A percentile compares a stretch with the other conserved stretches of the same genome.
Conservation (phyloP, 1,140 invertebrate genomes). For the Adelges cooleyi region DNA sequence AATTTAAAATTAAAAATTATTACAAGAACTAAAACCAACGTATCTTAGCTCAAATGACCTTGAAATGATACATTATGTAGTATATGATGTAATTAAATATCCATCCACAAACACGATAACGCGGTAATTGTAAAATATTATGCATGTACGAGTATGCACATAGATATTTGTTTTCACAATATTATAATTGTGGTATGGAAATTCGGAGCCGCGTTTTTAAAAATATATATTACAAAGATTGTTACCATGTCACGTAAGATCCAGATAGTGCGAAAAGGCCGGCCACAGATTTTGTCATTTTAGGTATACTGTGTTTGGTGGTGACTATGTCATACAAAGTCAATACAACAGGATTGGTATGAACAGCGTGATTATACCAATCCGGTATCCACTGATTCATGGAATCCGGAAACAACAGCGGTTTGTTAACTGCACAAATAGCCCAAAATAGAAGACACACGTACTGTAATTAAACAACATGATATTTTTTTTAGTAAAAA, state of each 20-base stretch:
- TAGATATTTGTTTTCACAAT: too few species aligned
- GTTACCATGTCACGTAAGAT: constrained; percentile 57
- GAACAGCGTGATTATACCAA: constrained; percentile 83
- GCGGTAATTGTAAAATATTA: too few species aligned
- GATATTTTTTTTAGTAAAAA: neutral
- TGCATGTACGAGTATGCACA: too few species aligned
- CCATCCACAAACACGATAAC: too few species aligned
- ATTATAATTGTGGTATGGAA: too few species aligned
- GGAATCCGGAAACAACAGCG: constrained; percentile 67
- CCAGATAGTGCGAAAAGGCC: constrained; percentile 51
- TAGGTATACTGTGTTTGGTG: constrained; percentile 57
- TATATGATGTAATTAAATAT: too few species aligned
- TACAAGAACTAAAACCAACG: too few species aligned
- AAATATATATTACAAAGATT: too few species aligned
- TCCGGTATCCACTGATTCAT: constrained; percentile 64
- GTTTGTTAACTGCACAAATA: constrained; percentile 71
- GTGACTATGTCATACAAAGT: constrained; percentile 56
- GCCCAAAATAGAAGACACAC: constrained; percentile 78
- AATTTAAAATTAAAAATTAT: too few species aligned
- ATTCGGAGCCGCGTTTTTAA: too few species aligned
- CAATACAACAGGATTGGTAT: constrained; percentile 62
- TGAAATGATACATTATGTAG: too few species aligned
- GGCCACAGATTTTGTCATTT: constrained; percentile 45
- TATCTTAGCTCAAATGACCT: too few species aligned
- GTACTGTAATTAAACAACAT: constrained; percentile 46